Percentiles rank a stretch among this genome's conserved stretches.
Evolutionary conservation across 1,140 invertebrate genomes (phyloP).

Genomic region (Plodia interpunctella): DNA sequence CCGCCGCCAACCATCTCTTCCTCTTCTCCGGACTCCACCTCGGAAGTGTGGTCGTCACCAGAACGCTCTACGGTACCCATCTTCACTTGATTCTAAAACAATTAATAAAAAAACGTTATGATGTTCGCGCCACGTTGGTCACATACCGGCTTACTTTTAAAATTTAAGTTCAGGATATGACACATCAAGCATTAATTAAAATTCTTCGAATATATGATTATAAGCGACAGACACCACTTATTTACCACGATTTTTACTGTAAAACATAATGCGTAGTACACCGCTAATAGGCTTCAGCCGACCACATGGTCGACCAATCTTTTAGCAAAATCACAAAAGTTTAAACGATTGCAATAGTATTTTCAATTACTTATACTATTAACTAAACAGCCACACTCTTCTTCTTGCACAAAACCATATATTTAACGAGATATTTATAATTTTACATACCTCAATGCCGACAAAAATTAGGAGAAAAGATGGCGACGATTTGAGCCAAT

Average conservation of each 20-base stretch:
- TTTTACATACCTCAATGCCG: conserved; percentile 61
- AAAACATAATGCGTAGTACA: conserved; percentile 63
- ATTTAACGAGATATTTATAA: conserved; percentile 34
- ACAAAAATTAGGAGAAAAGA: conserved; percentile 70
- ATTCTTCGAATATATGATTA: not conserved
- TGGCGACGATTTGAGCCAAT: conserved; percentile 50
- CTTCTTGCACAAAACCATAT: conserved; percentile 4
- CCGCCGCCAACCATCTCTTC: conserved; percentile 60
- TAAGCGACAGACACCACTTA: not conserved
- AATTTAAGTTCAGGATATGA: not conserved
- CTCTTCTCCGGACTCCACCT: conserved; percentile 68
- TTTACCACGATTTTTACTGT: conserved; percentile 6
- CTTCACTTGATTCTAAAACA: conserved; percentile 46
- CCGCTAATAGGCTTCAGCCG: conserved; percentile 44
- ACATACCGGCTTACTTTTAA: conserved; percentile 33
- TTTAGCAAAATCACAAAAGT: conserved; percentile 3
- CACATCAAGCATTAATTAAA: not conserved
- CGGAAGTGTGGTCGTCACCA: conserved; percentile 60
- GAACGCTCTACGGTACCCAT: conserved; percentile 69
- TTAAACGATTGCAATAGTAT: not conserved
- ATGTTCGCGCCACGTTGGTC: conserved; percentile 61
- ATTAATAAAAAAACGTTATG: conserved; percentile 20
- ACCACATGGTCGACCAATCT: conserved; percentile 58
- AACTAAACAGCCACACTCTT: not conserved
- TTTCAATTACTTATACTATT: not conserved